Evolutionary conservation across 2,797 vertebrate species (phyloP).

Genomic region (Thamnophis elegans): DNA sequence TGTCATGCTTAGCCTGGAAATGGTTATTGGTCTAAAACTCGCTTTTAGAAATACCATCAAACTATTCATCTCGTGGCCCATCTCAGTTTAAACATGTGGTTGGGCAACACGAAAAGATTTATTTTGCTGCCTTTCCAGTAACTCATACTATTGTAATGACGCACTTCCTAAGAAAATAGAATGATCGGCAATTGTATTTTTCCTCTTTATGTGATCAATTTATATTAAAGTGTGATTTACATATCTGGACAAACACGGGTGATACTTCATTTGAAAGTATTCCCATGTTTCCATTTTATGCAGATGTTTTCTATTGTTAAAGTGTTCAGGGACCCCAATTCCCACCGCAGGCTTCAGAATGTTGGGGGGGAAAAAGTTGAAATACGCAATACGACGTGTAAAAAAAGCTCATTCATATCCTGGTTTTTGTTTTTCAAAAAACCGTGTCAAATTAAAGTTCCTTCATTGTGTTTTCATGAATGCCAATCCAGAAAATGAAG

Average conservation of each 20-base stretch:
- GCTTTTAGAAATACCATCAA: background rate
- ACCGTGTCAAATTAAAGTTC: background rate
- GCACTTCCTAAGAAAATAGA: constrained; percentile 12
- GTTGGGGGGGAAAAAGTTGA: background rate
- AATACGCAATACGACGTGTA: background rate
- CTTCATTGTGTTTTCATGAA: background rate
- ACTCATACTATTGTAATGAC: background rate
- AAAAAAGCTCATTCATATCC: background rate
- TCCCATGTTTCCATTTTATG: background rate
- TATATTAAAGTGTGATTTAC: background rate
- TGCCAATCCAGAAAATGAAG: background rate
- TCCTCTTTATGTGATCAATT: background rate
- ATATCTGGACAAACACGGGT: background rate
- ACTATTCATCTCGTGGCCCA: background rate
- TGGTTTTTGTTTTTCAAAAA: background rate
- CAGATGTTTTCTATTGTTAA: constrained; percentile 7
- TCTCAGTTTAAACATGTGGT: background rate
- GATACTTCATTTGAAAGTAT: background rate
- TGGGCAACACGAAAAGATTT: background rate
- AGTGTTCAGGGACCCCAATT: background rate
- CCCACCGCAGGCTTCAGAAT: background rate
- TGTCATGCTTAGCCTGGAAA: background rate
- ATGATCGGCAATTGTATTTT: constrained; percentile 25
- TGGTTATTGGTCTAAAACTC: background rate
- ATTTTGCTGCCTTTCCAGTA: background rate